phyloP scores from a whole-genome alignment of 1,140 invertebrate genomes.

The Mycetomoellerius zeteki region DNA sequence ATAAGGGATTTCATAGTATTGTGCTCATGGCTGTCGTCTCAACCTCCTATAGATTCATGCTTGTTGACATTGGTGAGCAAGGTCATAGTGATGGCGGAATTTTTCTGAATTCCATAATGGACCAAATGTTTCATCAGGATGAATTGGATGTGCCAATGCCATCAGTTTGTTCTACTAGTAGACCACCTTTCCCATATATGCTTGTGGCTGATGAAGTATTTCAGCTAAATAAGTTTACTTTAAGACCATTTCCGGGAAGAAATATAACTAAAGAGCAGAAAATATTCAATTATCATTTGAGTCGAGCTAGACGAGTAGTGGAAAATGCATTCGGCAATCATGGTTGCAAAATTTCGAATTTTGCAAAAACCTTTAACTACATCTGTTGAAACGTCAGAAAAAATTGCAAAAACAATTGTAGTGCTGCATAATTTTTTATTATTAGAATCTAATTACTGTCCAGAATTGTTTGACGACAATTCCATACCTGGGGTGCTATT shows the following conservation, averaged over 20 bases:
- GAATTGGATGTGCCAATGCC: background rate
- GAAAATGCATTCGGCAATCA: background rate
- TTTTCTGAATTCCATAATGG: background rate
- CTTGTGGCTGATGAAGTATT: conserved; percentile 15
- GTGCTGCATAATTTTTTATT: background rate
- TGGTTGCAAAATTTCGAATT: background rate
- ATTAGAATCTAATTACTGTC: background rate
- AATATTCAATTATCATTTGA: background rate
- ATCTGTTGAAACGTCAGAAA: background rate
- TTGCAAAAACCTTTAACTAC: background rate
- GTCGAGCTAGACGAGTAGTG: background rate
- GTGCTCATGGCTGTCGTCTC: background rate
- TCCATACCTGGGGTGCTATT: no score
- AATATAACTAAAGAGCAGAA: background rate
- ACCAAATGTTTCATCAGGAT: background rate
- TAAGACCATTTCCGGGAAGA: background rate
- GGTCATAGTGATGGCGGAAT: background rate
- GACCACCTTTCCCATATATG: conserved; percentile 13
- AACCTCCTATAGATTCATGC: background rate
- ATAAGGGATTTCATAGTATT: conserved; percentile 17
- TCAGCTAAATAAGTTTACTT: conserved; percentile 2
- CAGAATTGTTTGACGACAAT: no score
- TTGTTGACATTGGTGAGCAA: background rate
- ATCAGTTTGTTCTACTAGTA: background rate
- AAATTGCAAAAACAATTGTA: background rate